Base-by-base conservation (phyloP, 2,113 vertebrate genomes). In the Podocnemis expansa region DNA sequence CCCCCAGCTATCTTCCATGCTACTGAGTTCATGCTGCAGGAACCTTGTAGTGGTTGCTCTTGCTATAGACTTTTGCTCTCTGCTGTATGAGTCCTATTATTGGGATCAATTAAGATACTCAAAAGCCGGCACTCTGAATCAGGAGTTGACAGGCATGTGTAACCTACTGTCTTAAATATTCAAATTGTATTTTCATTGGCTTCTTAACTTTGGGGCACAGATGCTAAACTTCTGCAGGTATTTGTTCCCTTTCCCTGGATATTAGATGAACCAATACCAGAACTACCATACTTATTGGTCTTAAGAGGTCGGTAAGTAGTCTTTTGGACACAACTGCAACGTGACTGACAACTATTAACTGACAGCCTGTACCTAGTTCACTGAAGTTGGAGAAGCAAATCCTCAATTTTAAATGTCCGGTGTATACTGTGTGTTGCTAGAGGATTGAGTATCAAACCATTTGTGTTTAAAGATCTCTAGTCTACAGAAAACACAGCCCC, bases 101-200 rank as follows among this genome's bases (percentile, higher is more conserved):
- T 11, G 1, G 24, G 55, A 22, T 12, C 9, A 21, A 78, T 22
- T 2, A 2, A 9, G 2, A 8, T 25, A 1, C 13, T 34, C 9
- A 19, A 10, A 54, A 47, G 22, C 16, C 0, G 13, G 17, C 13
- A 27, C 2, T 31, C 17, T 8, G 3, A 16, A 52, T 38, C n/a
- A 38, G 22, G 49, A 0, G 1, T 5, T 10, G 8, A 13, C 16
- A 27, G 60, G 6, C 4, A 5, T 1, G 1, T 0, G 1, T 22
- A 17, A 24, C 21, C 41, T 7, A 1, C 3, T 38, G 22, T 1
- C 16, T 43, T 75, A 70, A 45, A 75, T 11, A 75, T 22, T 75
- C 25, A 25, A 67, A 22, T 17, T 34, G 17, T 45, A 45, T 45
- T 75, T 45, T 45, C 38, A 43, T 43, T 11, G 21, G 38, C 67